Evolutionary conservation across 1,140 invertebrate genomes (phyloP), one percentile per base, ranked within the genome.

Genomic region (Camponotus vicinus): DNA sequence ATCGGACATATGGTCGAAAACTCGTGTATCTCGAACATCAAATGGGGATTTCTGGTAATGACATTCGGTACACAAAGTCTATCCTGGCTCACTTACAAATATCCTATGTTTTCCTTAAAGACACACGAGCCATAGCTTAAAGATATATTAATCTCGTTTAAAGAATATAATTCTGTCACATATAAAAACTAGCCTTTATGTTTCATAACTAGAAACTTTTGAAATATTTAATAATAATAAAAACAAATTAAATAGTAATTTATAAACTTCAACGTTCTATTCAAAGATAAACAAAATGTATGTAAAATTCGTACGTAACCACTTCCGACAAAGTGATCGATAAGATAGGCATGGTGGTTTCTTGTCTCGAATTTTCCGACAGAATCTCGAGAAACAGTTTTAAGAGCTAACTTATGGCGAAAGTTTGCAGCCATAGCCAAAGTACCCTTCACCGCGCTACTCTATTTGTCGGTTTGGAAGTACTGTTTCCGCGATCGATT

Each of bases 401-500:
- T 87, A 80, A 91, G 89, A 87, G 82, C 27, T 73, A 84, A 90
- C 73, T 87, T 89, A 90, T 86, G 87, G 66, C n/a, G 9, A 86
- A 91, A 87, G 82, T 89, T 91, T 34, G 8, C 59, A 34, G 8
- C 49, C 21, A 82, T 64, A 45, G 52, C 55, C 27, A 73, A 73
- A 73, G 55, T 75, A 75, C 55, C 37, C 40, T 83, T 73, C 67
- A 45, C 61, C 45, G 45, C 61, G 55, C 59, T 52, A 52, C 59
- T 85, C 45, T 78, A 66, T 85, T 61, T 75, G 57, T 75, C 82
- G 45, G 61, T 64, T 55, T 55, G 49, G 63, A 78, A 40, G 37
- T 66, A 78, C 27, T 73, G 40, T 83, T 37, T 61, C 55, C n/a
- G 15, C 21, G 37, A 83, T 49, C 79, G 55, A 75, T 49, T 83